Evolutionary conservation across 2,113 vertebrate species (phyloP).

Genomic region (Haliaeetus leucogaster): DNA sequence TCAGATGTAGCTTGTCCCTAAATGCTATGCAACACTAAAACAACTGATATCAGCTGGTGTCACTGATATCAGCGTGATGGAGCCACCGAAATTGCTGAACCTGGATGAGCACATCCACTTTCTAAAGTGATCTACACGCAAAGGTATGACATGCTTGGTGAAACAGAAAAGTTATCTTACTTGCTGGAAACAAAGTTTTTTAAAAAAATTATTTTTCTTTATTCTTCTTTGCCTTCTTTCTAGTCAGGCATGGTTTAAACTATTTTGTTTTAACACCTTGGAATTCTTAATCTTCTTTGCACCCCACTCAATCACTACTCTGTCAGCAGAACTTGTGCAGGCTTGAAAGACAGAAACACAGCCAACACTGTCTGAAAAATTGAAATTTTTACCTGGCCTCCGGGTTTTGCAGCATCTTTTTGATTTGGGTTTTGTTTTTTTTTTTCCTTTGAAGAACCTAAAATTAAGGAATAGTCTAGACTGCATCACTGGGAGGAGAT

Average conservation of each 20-base stretch:
- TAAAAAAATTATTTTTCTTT: neutral
- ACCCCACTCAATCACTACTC: neutral
- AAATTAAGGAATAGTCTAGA: neutral
- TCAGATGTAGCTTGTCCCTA: neutral
- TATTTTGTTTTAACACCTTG: neutral
- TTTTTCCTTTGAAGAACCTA: neutral
- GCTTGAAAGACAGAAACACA: conserved; percentile 3
- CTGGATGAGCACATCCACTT: neutral
- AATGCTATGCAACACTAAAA: neutral
- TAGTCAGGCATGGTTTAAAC: neutral
- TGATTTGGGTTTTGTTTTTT: too few relatives aligned
- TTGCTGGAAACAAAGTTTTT: neutral
- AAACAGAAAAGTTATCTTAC: neutral
- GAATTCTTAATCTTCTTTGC: neutral
- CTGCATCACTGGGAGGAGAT: neutral
- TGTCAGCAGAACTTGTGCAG: conserved; percentile 3
- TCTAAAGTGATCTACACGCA: neutral
- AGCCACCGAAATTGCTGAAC: neutral
- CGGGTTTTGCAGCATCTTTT: neutral
- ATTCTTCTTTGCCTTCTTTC: neutral
- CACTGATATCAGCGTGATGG: neutral
- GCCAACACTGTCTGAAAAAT: neutral
- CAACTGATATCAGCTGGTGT: neutral
- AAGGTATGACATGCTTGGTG: neutral
- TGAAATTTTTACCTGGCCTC: neutral